A percentile compares a stretch with the other conserved stretches of the same genome.
These are phyloP conservation scores for Planiliza haematocheilus DNA, from an alignment of 2,113 vertebrate species.

Conservation along the genomic window DNA sequence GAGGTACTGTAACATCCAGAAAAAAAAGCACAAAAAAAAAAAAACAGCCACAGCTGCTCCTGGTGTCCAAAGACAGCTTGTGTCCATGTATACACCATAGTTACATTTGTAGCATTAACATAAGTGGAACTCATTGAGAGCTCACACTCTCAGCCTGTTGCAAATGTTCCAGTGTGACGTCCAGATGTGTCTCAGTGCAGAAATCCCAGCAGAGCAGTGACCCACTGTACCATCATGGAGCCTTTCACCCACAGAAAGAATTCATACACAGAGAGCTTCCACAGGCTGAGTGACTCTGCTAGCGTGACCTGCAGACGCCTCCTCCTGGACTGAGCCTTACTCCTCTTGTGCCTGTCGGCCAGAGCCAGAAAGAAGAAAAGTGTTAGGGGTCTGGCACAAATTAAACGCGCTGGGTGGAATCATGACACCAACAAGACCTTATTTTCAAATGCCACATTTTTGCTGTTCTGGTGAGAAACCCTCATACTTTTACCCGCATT, in stretches of 20 bases:
- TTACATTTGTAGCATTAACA: background rate
- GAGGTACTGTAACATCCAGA: background rate
- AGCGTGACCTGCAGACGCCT: constrained; percentile 86
- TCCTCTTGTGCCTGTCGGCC: constrained; percentile 87
- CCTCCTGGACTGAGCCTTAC: constrained; percentile 80
- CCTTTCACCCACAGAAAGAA: constrained; percentile 86
- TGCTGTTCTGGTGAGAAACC: too few species aligned
- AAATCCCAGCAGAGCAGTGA: constrained; percentile 78
- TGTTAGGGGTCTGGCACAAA: background rate
- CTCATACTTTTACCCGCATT: too few species aligned
- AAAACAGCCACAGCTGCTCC: background rate
- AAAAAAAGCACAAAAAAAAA: too few species aligned
- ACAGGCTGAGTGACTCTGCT: constrained; percentile 84
- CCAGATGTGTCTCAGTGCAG: constrained; percentile 66
- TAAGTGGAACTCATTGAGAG: background rate
- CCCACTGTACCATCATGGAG: constrained; percentile 81
- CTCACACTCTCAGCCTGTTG: background rate
- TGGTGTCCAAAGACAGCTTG: background rate
- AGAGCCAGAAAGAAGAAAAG: constrained; percentile 25
- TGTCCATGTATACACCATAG: background rate
- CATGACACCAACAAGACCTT: too few species aligned
- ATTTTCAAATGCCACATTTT: too few species aligned
- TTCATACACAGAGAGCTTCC: constrained; percentile 89
- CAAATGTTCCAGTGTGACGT: background rate
- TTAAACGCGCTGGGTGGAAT: too few species aligned